phyloP scores from a whole-genome alignment of 2,113 vertebrate genomes.

The Clarias gariepinus region DNA sequence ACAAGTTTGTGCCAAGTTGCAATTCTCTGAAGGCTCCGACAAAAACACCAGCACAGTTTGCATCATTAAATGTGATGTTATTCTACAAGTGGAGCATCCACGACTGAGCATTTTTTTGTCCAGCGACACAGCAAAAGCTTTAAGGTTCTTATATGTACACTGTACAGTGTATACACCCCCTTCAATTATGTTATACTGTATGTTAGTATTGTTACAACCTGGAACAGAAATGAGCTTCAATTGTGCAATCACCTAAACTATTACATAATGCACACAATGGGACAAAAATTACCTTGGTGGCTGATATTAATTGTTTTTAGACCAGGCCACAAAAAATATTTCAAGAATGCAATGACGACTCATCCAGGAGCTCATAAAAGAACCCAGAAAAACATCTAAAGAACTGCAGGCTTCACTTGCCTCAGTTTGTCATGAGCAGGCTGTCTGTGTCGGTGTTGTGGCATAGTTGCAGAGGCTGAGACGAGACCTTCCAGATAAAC shows the following conservation, averaged over 20 bases:
- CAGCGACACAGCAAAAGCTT: neutral
- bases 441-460: too few species aligned
- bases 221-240: neutral
- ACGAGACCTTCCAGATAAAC: too few species aligned
- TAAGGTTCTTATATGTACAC: neutral
- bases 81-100: conserved; percentile 12
- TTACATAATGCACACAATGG: neutral
- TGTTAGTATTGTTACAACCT: neutral
- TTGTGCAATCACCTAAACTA: neutral
- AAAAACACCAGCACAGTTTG: conserved; percentile 29
- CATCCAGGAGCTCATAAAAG: too few species aligned
- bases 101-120: neutral
- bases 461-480: too few species aligned
- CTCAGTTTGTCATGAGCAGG: too few species aligned
- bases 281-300: neutral
- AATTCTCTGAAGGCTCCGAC: conserved; percentile 30
- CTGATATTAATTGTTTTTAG: too few species aligned
- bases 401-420: too few species aligned
- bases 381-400: too few species aligned
- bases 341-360: too few species aligned
- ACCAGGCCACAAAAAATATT: too few species aligned
- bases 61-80: conserved; percentile 17
- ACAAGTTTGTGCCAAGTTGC: conserved; percentile 40
- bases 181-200: neutral
- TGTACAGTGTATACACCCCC: neutral